Base-by-base conservation (phyloP, 92 coral and sea anemone genomes). In the Porites lobata region DNA sequence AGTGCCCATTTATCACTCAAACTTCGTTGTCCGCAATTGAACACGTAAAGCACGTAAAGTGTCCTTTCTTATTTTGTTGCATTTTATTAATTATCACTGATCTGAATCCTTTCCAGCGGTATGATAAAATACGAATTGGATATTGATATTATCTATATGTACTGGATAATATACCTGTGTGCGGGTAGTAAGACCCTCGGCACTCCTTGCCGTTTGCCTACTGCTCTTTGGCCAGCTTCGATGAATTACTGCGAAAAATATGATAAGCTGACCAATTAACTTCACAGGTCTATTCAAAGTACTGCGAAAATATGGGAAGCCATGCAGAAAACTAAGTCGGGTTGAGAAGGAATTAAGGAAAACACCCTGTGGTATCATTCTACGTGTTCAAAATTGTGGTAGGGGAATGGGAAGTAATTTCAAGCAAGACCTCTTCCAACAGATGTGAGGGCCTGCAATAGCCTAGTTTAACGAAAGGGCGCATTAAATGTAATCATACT, bases 211-310 rank as follows among this genome's bases (percentile, higher is more conserved):
- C 87, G 87, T 82, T 57, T 82, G 53, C 18, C 71, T 70, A 82
- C 38, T 70, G 70, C 70, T 69, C 17, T 24, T 12, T 70, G 64
- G 72, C 87, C 87, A 84, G 87, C 32, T 84, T 84, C 24, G 78
- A 2, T 54, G 22, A 22, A 32, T 50, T 4, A 1, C 69, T 57
- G 53, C 21, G 38, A 57, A 8, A 29, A 82, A 72, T 57, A 19
- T 32, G 21, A 29, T 29, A 38, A 13, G 10, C n/a, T 13, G 21
- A 53, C 38, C 32, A 3, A 24, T 7, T 20, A 50, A 6, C 13
- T 32, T 1, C 22, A 15, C 8, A 20, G n/a, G 66, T 11, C 7
- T 62, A 4, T 15, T 18, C 66, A 14, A 62, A 14, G 6, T 62
- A 62, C 66, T 62, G 66, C 66, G 66, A 20, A 15, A 62, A 62